Conservation (phyloP, 1,140 invertebrate species). For the Marisa cornuarietis region DNA sequence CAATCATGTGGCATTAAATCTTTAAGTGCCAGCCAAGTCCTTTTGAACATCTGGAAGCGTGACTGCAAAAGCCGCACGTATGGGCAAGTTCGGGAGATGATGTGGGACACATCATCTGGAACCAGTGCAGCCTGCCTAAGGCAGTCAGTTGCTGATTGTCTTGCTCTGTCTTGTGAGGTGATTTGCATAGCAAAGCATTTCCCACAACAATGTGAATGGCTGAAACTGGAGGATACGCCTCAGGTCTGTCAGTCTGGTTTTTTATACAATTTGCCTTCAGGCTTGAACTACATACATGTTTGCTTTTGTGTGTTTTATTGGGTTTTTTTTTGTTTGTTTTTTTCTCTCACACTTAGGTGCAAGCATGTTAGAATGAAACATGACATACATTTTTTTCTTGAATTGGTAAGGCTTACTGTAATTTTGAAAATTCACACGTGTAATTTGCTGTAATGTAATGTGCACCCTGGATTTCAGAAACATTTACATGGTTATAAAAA, state of each 20-base stretch:
- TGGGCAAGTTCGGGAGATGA: constrained; percentile 39
- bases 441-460: not conserved
- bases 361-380: not conserved
- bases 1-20: not conserved
- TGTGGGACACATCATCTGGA: constrained; percentile 53
- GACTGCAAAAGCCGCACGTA: constrained; percentile 41
- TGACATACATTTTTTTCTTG: not conserved
- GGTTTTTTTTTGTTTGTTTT: not conserved
- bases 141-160: constrained; percentile 38
- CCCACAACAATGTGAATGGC: constrained; percentile 51
- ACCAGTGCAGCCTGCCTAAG: constrained; percentile 39
- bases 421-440: not conserved
- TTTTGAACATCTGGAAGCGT: constrained; percentile 1
- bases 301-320: too few species aligned
- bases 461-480: constrained; percentile 24
- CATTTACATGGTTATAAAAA: constrained; percentile 26
- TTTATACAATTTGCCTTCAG: not conserved
- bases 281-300: not conserved
- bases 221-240: constrained; percentile 40
- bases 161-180: constrained; percentile 45
- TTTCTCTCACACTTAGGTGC: not conserved
- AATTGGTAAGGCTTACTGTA: not conserved
- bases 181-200: constrained; percentile 59
- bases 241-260: not conserved
- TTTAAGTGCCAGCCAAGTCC: not conserved